phyloP scores from a whole-genome alignment of 2,888 invertebrate genomes.

The Lasius platythorax region DNA sequence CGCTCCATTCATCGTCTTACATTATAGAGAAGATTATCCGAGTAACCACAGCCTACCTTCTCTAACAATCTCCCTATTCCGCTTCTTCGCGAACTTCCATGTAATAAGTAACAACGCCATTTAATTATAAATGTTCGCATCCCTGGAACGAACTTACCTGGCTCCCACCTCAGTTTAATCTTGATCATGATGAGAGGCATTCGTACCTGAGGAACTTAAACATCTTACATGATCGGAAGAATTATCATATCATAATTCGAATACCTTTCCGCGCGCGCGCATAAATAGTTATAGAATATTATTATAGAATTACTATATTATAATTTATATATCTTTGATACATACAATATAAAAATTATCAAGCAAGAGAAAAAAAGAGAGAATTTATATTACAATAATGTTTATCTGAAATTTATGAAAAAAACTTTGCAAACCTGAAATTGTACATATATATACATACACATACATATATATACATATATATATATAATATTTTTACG shows the following conservation, averaged over 20 bases:
- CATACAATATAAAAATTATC: background rate
- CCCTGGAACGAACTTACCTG: constrained; percentile 76
- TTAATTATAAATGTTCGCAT: constrained; percentile 83
- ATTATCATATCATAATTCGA: constrained; percentile 22
- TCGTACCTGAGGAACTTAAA: constrained; percentile 52
- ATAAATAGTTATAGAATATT: constrained; percentile 1
- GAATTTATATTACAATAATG: background rate
- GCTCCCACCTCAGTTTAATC: constrained; percentile 72
- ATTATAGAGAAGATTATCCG: constrained; percentile 81
- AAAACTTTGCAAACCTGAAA: background rate
- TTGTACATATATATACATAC: background rate
- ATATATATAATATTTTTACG: too few relatives aligned
- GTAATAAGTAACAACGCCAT: constrained; percentile 82
- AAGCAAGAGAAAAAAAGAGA: background rate
- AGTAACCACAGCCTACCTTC: constrained; percentile 78
- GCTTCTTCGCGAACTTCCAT: constrained; percentile 81
- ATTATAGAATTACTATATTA: background rate
- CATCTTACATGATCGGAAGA: constrained; percentile 19
- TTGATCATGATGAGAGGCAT: constrained; percentile 63
- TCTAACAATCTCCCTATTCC: constrained; percentile 77
- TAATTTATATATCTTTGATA: constrained; percentile 2
- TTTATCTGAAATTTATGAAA: constrained; percentile 12
- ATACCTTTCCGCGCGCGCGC: background rate
- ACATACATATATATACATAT: too few relatives aligned
- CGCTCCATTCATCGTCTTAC: constrained; percentile 74